Conservation (phyloP, 2,888 invertebrate genomes). For the Hemicrepidius hirtus region DNA sequence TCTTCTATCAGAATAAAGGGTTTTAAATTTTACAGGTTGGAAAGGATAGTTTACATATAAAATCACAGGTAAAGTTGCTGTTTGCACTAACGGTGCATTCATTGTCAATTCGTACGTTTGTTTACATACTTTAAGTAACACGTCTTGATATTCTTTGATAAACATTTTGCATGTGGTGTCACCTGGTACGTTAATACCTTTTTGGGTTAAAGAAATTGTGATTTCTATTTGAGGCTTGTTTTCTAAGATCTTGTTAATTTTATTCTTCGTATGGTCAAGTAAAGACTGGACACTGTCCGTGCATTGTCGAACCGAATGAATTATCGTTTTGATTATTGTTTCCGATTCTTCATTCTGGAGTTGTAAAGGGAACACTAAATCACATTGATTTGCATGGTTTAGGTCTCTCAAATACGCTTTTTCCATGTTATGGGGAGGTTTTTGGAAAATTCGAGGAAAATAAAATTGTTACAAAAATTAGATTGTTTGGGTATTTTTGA, state of each 20-base stretch:
- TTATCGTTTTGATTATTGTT: slow-evolving; percentile 49
- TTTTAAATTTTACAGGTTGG: slow-evolving; percentile 80
- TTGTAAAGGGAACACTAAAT: slow-evolving; percentile 55
- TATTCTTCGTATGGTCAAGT: slow-evolving; percentile 56
- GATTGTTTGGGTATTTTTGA: too few species aligned
- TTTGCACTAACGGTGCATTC: slow-evolving; percentile 82
- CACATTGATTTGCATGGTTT: slow-evolving; percentile 49
- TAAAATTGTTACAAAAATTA: too few species aligned
- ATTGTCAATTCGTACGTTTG: slow-evolving; percentile 76
- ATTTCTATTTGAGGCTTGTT: slow-evolving; percentile 36
- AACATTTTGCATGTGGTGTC: slow-evolving; percentile 50
- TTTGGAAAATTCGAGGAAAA: too few species aligned
- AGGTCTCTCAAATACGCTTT: slow-evolving; percentile 54
- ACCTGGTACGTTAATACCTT: slow-evolving; percentile 38
- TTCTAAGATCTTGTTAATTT: slow-evolving; percentile 47
- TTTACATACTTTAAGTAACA: slow-evolving; percentile 68
- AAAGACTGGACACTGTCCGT: slow-evolving; percentile 56
- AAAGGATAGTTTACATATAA: slow-evolving; percentile 83
- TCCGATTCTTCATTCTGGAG: slow-evolving; percentile 44
- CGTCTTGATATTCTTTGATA: slow-evolving; percentile 52
- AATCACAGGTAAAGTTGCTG: slow-evolving; percentile 78
- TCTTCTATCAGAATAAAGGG: slow-evolving; percentile 75
- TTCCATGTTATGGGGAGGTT: too few species aligned
- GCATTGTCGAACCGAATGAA: slow-evolving; percentile 53
- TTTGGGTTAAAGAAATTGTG: slow-evolving; percentile 50